These are phyloP conservation scores for Philypnodon macrostomus DNA, from an alignment of 2,797 vertebrate genomes.

Conservation along the genomic window DNA sequence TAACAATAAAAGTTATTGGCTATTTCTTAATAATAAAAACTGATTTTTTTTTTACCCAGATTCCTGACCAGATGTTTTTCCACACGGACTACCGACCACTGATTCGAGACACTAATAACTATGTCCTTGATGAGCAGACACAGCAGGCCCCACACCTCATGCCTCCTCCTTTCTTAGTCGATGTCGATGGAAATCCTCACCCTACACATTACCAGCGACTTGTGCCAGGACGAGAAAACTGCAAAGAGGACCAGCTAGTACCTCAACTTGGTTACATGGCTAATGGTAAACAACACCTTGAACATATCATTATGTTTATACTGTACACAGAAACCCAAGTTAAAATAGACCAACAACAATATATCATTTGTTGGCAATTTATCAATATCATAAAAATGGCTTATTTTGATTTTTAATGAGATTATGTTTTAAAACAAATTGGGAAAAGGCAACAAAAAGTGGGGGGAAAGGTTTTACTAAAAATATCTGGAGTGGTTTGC, in stretches of 20 bases:
- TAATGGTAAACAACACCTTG: conserved; percentile 78
- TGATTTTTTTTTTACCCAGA: conserved; percentile 71
- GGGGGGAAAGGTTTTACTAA: too few species aligned
- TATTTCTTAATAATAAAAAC: background rate
- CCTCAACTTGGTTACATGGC: conserved; percentile 95
- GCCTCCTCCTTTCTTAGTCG: conserved; percentile 96
- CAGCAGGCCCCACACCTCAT: conserved; percentile 98
- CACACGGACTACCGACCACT: conserved; percentile 97
- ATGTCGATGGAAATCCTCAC: conserved; percentile 96
- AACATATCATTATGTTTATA: too few species aligned
- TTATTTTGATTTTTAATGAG: too few species aligned
- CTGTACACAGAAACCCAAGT: too few species aligned
- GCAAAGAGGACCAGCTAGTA: conserved; percentile 95
- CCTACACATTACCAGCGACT: conserved; percentile 88
- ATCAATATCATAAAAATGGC: too few species aligned
- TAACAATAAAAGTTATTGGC: background rate
- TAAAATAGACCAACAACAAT: too few species aligned
- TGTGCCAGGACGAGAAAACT: conserved; percentile 94
- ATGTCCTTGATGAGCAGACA: conserved; percentile 97
- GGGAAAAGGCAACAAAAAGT: too few species aligned
- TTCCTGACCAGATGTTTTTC: conserved; percentile 99
- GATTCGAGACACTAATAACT: conserved; percentile 96
- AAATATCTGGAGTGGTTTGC: too few species aligned
- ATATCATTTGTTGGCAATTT: too few species aligned
- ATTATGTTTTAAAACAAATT: too few species aligned